phyloP scores from a whole-genome alignment of 1,140 invertebrate genomes.

The Wasmannia auropunctata region DNA sequence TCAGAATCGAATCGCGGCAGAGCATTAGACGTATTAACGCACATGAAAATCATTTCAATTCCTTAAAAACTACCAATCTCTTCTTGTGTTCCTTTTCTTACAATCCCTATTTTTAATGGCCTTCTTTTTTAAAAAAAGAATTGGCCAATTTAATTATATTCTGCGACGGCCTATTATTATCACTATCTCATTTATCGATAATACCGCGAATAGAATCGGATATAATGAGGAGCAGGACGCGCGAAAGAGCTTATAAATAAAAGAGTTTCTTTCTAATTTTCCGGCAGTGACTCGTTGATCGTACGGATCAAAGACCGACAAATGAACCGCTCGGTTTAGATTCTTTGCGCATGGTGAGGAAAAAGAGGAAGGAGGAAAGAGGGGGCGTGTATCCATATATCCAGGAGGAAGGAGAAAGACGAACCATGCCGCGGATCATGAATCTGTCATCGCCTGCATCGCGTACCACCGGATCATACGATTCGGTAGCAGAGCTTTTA shows the following conservation, averaged over 20 bases:
- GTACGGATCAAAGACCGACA: conserved; percentile 78
- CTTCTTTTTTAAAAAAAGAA: too few relatives aligned
- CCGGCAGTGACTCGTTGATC: conserved; percentile 67
- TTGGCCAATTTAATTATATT: too few relatives aligned
- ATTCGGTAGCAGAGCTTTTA: conserved; percentile 71
- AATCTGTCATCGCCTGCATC: conserved; percentile 83
- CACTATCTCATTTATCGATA: not conserved
- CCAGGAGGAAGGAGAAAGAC: conserved; percentile 34
- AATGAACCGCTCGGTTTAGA: conserved; percentile 76
- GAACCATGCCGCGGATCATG: conserved; percentile 74
- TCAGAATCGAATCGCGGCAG: not conserved
- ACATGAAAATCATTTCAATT: too few relatives aligned
- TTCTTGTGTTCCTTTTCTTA: too few relatives aligned
- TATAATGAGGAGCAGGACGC: not conserved
- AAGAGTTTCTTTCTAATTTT: conserved; percentile 80
- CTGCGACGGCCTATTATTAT: not conserved
- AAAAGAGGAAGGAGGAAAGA: conserved; percentile 31
- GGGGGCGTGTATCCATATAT: conserved; percentile 42
- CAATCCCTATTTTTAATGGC: too few relatives aligned
- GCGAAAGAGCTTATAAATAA: conserved; percentile 70
- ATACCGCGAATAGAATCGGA: not conserved
- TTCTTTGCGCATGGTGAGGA: too few relatives aligned
- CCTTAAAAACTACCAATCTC: too few relatives aligned
- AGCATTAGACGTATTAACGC: too few relatives aligned
- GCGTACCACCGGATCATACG: conserved; percentile 59